These are phyloP conservation scores for Psittacus erithacus DNA, from an alignment of 2,113 vertebrate species.

Conservation along the genomic window DNA sequence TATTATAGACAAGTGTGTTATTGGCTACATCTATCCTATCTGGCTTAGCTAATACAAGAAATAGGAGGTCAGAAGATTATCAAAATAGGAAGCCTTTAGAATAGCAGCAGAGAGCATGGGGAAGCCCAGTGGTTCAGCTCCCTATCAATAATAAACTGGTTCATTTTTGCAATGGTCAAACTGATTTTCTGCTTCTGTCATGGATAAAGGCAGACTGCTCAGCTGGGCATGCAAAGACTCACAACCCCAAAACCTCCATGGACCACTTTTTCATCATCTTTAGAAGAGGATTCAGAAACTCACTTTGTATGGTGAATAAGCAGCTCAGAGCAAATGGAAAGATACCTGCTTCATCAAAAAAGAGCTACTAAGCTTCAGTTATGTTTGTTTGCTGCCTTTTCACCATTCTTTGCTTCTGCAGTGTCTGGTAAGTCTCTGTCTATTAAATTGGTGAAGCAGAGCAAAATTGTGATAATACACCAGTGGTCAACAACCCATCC, in stretches of 20 bases:
- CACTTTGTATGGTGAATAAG: neutral
- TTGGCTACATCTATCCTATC: neutral
- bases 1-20: neutral
- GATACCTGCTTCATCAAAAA: neutral
- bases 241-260: neutral
- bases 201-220: neutral
- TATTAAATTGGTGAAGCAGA: slow-evolving; percentile 36
- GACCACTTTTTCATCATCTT: neutral
- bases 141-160: slow-evolving; percentile 5
- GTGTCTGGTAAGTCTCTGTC: slow-evolving; percentile 32
- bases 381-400: neutral
- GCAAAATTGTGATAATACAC: slow-evolving; percentile 53
- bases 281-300: neutral
- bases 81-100: neutral
- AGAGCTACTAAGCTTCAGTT: neutral
- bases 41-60: neutral
- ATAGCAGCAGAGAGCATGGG: neutral
- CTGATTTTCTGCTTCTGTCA: slow-evolving; percentile 7
- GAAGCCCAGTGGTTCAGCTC: neutral
- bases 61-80: slow-evolving; percentile 26
- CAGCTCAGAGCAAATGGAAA: slow-evolving; percentile 16
- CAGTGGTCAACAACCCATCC: slow-evolving; percentile 68
- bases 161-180: slow-evolving; percentile 24
- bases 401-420: neutral
- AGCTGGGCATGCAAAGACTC: neutral